Conservation (phyloP, 1,140 invertebrate genomes). For the Polypedilum pembai region DNA sequence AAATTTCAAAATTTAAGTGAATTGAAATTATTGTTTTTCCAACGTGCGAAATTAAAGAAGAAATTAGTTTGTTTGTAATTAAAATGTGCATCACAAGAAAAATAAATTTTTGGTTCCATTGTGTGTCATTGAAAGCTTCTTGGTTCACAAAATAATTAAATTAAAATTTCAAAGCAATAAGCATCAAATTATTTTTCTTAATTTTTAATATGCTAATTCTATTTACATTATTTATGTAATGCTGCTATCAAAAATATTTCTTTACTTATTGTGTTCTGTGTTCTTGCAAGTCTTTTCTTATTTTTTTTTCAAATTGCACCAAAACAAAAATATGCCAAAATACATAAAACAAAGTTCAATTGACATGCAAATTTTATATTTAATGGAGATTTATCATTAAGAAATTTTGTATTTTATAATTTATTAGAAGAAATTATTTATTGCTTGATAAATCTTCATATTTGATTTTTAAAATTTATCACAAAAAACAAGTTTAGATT, state of each 20-base stretch:
- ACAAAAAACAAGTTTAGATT: not conserved
- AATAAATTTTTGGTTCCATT: not conserved
- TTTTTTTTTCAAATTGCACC: not conserved
- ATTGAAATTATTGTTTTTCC: not conserved
- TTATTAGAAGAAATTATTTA: not conserved
- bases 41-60: not conserved
- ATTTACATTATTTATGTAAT: constrained; percentile 22
- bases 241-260: not conserved
- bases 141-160: too few relatives aligned
- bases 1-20: constrained; percentile 6
- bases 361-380: not conserved
- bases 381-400: not conserved
- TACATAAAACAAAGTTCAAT: not conserved
- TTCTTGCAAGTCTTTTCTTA: not conserved
- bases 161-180: not conserved
- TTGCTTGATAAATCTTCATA: not conserved
- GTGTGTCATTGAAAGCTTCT: too few relatives aligned
- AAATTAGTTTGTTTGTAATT: not conserved
- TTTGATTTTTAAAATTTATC: not conserved
- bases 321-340: not conserved
- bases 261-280: not conserved
- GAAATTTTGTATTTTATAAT: not conserved
- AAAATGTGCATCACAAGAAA: not conserved
- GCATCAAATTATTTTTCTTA: constrained; percentile 10
- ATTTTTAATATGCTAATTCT: not conserved